Evolutionary conservation across 2,113 vertebrate genomes (phyloP), one percentile per base, ranked within the genome.

Genomic region (Campylomormyrus tamandua): DNA sequence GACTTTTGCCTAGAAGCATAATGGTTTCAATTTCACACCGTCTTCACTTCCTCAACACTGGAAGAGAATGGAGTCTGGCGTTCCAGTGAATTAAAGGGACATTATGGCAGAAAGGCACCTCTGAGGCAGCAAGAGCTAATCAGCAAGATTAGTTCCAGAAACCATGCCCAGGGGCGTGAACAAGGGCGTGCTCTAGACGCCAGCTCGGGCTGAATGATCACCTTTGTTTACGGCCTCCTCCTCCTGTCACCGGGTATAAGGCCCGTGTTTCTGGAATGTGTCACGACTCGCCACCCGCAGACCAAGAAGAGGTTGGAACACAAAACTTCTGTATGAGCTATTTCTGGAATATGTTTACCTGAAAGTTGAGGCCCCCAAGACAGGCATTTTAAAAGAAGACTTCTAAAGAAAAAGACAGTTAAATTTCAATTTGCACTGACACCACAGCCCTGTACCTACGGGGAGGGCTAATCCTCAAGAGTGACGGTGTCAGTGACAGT

Each of bases 1-100:
- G 84, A 90, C 11, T 11, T 83, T 24, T 48, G 90, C 86, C 87
- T 88, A 90, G 90, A 80, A 58, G 39, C 52, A 88, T 70, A n/a
- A 58, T 17, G 77, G 45, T 74, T 85, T 39, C 31, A 31, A 88
- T 88, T 58, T 46, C n/a, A 84, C 80, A 74, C 48, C 15, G n/a
- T 87, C 27, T 83, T 56, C 21, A 27, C 62, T n/a, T 84, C 13
- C 45, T n/a, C 42, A 21, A 31, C 52, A 13, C 52, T 35, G 77
- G 21, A 42, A 45, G 39, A 83, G 58, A 39, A 31, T 39, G 49
- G 84, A 35, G 46, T 87, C n/a, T 11, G n/a, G 49, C n/a, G 6
- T 50, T 70, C 62, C 62, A 70, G 62, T 70, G 62, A 70, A 70
- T 70, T 70, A 70, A 83, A 83, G 42, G 42, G 42, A 46, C 35